Conservation (phyloP, 2,797 vertebrate species). For the Hydrocynus forskahlii region DNA sequence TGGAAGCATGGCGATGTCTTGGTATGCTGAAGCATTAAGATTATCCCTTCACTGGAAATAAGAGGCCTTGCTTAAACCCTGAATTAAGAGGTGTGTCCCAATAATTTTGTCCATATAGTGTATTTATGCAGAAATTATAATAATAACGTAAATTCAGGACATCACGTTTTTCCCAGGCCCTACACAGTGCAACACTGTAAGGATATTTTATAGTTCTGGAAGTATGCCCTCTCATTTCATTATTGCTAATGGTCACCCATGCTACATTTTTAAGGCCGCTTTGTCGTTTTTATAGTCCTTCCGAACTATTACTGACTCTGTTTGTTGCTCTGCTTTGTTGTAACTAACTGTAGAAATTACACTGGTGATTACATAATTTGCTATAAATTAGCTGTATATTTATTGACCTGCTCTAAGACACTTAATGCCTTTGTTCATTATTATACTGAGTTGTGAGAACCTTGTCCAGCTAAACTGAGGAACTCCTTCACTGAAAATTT, state of each 20-base stretch:
- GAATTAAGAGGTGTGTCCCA: no score
- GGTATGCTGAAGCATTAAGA: no score
- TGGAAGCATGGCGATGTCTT: no score
- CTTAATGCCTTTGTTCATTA: neutral
- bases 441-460: neutral
- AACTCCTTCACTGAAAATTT: neutral
- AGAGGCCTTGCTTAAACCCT: no score
- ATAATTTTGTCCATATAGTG: neutral
- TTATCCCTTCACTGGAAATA: no score
- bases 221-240: neutral
- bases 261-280: neutral
- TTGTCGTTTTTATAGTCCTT: conserved; percentile 16
- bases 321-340: conserved; percentile 13
- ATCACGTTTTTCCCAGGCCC: neutral
- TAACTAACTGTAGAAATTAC: neutral
- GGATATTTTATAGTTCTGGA: conserved; percentile 7
- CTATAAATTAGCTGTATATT: conserved; percentile 26
- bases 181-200: neutral
- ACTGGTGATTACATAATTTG: conserved; percentile 8
- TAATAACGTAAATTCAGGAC: neutral
- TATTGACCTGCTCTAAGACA: conserved; percentile 8
- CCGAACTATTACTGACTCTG: conserved; percentile 12
- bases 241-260: neutral
- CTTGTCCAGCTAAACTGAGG: conserved; percentile 17
- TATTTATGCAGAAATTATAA: neutral